These are phyloP conservation scores for Chrysopa pallens DNA, from an alignment of 1,140 invertebrate genomes.

Conservation along the genomic window DNA sequence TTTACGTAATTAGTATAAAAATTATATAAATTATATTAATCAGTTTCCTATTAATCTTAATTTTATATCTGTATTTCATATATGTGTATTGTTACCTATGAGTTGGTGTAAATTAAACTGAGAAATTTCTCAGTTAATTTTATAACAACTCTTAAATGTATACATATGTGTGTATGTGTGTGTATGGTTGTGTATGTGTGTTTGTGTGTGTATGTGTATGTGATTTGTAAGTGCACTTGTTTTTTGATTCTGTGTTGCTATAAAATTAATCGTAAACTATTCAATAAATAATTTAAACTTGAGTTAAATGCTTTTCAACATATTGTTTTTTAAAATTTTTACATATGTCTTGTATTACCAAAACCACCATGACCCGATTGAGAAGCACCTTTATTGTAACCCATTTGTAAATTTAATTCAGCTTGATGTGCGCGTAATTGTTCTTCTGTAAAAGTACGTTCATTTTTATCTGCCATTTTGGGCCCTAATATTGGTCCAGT, in stretches of 20 bases:
- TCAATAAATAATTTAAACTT: no score
- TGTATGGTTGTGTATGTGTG: slow-evolving; percentile 3
- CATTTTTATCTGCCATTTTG: slow-evolving; percentile 89
- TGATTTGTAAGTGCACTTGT: slow-evolving; percentile 1
- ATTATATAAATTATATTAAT: no score
- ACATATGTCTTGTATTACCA: slow-evolving; percentile 92
- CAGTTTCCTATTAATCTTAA: no score
- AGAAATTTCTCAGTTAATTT: no score
- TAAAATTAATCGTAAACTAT: no score
- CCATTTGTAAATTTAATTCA: slow-evolving; percentile 88
- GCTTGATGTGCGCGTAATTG: slow-evolving; percentile 81
- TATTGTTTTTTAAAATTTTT: slow-evolving; percentile 18
- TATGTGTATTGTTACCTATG: no score
- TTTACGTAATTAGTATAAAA: no score
- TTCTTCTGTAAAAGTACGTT: slow-evolving; percentile 84
- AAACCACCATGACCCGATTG: slow-evolving; percentile 76
- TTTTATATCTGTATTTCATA: no score
- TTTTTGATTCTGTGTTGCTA: neutral
- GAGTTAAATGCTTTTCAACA: no score
- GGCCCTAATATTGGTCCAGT: slow-evolving; percentile 77
- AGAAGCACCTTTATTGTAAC: slow-evolving; percentile 84
- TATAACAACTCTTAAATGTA: neutral
- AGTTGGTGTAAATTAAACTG: no score
- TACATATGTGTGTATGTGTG: slow-evolving; percentile 2
- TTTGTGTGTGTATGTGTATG: slow-evolving; percentile 1